Evolutionary conservation across 2,888 invertebrate species (phyloP), one percentile per base, ranked within the genome.

Genomic region (Dryomyza anilis): DNA sequence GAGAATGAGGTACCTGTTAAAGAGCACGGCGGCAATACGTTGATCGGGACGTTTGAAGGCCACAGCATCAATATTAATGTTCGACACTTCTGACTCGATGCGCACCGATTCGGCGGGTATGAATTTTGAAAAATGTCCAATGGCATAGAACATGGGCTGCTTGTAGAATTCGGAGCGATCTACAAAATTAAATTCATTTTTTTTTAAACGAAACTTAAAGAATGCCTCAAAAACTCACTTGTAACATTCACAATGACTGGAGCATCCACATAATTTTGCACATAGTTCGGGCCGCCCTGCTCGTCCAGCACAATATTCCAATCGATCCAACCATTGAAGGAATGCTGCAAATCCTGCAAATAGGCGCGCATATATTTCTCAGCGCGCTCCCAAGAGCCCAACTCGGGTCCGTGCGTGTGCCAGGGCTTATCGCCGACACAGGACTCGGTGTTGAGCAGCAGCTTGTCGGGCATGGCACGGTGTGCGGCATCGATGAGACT

Each of bases 241-340:
- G 78, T 77, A 3, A 74, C 73, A 67, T 81, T 83, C 39, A 78
- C 76, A 55, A 84, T 85, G 60, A 96, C 89, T 0, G 95, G 88
- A 0, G 95, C 85, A 81, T 96, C 96, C 0, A 95, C 93, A 62
- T 66, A 72, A 66, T 84, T 84, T 6, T 79, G 62, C 0, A 76
- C 76, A 74, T 86, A 88, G 81, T 95, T 94, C 0, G 96, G 96
- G 0, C 95, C 95, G 23, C 95, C 96, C 1, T 80, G 72, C 60
- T 86, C 82, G 77, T 94, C 86, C n/a, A 96, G 81, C 25, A 90
- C 91, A 61, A 96, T 83, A 82, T 97, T 97, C 96, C 96, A 97
- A 80, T 97, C 96, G 0, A 93, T 86, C 95, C 96, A 97, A 1
- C 94, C 95, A 30, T 87, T 87, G 0, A 91, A 89, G 84, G 88